Percentiles rank a stretch among this genome's conserved stretches.
Conservation (phyloP, 2,888 invertebrate genomes). For the Phaonia tiefii region DNA sequence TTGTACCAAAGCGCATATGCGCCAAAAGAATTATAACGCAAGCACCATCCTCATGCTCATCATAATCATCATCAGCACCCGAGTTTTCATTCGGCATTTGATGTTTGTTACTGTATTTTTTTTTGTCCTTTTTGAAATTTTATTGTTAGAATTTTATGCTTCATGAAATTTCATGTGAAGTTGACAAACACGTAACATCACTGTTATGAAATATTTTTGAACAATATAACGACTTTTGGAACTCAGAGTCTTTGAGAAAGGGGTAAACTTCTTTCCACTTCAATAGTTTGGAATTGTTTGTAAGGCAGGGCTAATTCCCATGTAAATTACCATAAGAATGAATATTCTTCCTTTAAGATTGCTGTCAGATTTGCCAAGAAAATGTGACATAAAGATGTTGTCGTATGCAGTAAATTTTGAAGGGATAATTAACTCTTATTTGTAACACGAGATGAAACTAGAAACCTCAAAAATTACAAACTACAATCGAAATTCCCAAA, state of each 20-base stretch:
- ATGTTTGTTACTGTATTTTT: slow-evolving; percentile 28
- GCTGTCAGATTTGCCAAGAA: background rate
- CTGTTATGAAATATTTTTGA: slow-evolving; percentile 53
- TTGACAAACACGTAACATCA: slow-evolving; percentile 80
- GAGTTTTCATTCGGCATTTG: slow-evolving; percentile 67
- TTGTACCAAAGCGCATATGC: slow-evolving; percentile 40
- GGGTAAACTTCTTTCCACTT: background rate
- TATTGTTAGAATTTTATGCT: slow-evolving; percentile 3
- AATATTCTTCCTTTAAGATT: slow-evolving; percentile 25
- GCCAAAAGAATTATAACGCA: slow-evolving; percentile 15
- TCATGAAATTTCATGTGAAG: slow-evolving; percentile 66
- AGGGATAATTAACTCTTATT: background rate
- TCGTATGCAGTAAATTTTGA: background rate
- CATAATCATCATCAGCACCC: slow-evolving; percentile 72
- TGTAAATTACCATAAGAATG: slow-evolving; percentile 18
- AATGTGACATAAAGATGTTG: slow-evolving; percentile 20
- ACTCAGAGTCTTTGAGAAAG: background rate
- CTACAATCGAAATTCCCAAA: no score
- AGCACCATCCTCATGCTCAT: slow-evolving; percentile 74
- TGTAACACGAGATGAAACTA: background rate
- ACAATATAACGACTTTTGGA: slow-evolving; percentile 63
- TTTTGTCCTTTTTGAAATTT: background rate
- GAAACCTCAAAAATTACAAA: no score
- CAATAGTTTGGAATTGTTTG: slow-evolving; percentile 2
- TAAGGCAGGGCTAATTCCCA: slow-evolving; percentile 19